Evolutionary conservation across 2,797 vertebrate species (phyloP).

Genomic region (Pangasius mekongensis): DNA sequence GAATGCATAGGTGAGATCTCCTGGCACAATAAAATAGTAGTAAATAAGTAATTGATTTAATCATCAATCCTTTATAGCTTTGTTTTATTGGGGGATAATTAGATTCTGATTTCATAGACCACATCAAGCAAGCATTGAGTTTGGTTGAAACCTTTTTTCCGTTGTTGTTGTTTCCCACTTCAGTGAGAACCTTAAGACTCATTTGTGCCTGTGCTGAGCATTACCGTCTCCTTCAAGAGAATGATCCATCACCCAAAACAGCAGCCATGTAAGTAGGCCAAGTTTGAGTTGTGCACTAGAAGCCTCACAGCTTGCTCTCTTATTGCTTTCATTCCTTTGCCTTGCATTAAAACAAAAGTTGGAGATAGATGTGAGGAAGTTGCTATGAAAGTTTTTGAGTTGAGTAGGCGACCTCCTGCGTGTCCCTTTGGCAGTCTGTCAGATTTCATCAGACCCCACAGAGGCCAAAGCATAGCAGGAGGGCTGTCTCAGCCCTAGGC

Average conservation of each 20-base stretch:
- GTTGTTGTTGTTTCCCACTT: not conserved
- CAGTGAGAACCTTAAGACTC: slow-evolving; percentile 84
- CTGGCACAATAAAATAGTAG: not conserved
- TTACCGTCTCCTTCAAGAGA: slow-evolving; percentile 77
- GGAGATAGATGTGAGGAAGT: slow-evolving; percentile 1
- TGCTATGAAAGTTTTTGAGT: slow-evolving; percentile 54
- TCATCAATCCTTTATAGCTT: not conserved
- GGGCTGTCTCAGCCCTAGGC: slow-evolving; percentile 54
- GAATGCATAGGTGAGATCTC: slow-evolving; percentile 85
- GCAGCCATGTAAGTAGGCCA: slow-evolving; percentile 87
- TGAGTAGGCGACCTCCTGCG: slow-evolving; percentile 50
- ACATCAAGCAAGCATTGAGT: not conserved
- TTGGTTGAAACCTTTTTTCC: not conserved
- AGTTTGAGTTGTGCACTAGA: not conserved
- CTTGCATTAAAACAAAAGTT: slow-evolving; percentile 9
- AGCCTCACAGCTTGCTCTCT: not conserved
- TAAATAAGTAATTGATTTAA: not conserved
- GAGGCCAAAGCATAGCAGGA: slow-evolving; percentile 66
- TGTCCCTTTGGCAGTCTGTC: slow-evolving; percentile 63
- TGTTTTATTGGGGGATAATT: not conserved
- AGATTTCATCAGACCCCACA: slow-evolving; percentile 70
- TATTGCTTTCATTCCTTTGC: not conserved
- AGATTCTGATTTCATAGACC: not conserved
- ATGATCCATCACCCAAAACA: slow-evolving; percentile 61
- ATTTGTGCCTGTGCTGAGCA: slow-evolving; percentile 92